A percentile compares a stretch with the other conserved stretches of the same genome.
Conservation (phyloP, 2,888 invertebrate species). For the Dioctria rufipes region DNA sequence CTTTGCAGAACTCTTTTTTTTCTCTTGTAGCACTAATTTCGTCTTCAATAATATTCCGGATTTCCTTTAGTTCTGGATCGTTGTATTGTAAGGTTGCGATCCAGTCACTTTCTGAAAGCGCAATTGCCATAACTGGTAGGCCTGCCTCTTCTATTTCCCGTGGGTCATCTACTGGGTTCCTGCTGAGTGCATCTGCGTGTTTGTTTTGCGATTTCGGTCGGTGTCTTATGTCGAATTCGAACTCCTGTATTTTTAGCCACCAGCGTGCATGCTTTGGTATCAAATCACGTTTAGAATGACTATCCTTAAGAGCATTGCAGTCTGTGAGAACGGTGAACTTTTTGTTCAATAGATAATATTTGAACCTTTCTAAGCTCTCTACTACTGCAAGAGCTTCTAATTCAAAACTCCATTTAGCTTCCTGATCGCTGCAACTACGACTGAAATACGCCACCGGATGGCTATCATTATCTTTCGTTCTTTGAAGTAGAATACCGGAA, state of each 20-base stretch:
- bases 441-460: conserved; percentile 40
- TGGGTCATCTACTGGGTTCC: background rate
- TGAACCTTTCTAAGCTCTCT: conserved; percentile 28
- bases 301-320: conserved; percentile 5
- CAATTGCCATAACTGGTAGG: no score
- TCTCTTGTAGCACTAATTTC: no score
- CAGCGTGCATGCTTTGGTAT: no score
- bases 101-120: no score
- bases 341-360: conserved; percentile 18
- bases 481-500: conserved; percentile 27
- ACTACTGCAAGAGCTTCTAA: background rate
- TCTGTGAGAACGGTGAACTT: conserved; percentile 22
- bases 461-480: background rate
- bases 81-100: no score
- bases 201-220: background rate
- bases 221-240: background rate
- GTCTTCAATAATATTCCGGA: no score
- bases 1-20: no score
- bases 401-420: no score
- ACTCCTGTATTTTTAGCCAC: background rate
- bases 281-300: background rate
- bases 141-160: no score
- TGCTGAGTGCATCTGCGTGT: conserved; percentile 1
- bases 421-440: background rate
- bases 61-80: no score